Evolutionary conservation across 2,888 invertebrate species (phyloP), one percentile per base, ranked within the genome.

Genomic region (Cheilosia grossa): DNA sequence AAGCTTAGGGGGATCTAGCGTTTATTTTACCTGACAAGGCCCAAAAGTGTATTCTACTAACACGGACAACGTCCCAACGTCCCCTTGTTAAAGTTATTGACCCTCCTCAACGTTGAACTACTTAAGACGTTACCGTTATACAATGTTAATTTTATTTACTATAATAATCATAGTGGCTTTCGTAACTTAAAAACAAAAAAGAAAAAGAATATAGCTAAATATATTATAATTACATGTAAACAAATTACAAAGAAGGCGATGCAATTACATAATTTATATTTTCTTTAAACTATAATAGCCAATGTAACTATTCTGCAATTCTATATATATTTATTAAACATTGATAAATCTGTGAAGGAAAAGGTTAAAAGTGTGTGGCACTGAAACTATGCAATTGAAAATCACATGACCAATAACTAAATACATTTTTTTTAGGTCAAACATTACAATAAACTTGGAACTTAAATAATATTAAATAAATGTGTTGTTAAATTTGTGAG

Each of bases 1-100:
- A 89, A 89, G 73, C 79, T 90, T 80, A 88, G 89, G 87, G 91
- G 91, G 87, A 91, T 91, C 86, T 90, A 91, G 91, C 91, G 90
- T 21, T 87, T 89, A 80, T 91, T 91, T 82, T 90, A 90, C 87
- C 87, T 90, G 61, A 90, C 89, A 87, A 91, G 91, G 87, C 90
- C 90, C 61, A 90, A 89, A 88, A 91, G 90, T 87, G 88, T 90
- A 54, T 89, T 89, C 79, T 90, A 89, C 67, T 89, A 82, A 89
- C 7, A 19, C 15, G 42, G 27, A 64, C 27, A 42, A 80, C 21
- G 17, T 80, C 64, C 72, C 54, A 73, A 10, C 37, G 47, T 59
- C 27, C 19, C 59, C 63, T 74, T 69, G 67, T 30, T 61, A 47
- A 24, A 51, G 67, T 19, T 61, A 53, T 24, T 44, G 59, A 80